Evolutionary conservation across 2,113 vertebrate species (phyloP), one percentile per base, ranked within the genome.

Genomic region (Embiotoca jacksoni): DNA sequence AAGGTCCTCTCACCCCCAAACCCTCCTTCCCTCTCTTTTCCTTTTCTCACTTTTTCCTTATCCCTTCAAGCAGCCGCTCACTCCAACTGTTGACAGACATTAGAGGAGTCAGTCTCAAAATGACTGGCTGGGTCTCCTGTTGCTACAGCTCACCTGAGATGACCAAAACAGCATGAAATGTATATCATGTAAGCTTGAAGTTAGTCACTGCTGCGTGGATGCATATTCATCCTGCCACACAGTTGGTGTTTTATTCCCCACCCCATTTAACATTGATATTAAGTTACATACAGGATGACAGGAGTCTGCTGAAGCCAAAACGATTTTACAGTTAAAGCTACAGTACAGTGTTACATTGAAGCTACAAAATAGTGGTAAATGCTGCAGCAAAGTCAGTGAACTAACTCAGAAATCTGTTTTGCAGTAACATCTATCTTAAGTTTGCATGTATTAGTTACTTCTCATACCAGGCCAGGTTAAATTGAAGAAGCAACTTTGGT

Each of bases 51-150:
- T 14, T 61, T 41, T 50, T 4, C 60, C 15, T 32, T 69, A 49
- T 37, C 52, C 59, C 23, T 11, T 35, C n/a, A 54, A 41, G 67
- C 14, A 60, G 68, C 60, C 68, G 37, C 46, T 68, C 33, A 50
- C 55, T 70, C 52, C 56, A 4, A 7, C 30, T 73, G 79, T 61
- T 82, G 75, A 80, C 82, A 67, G 63, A 66, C 46, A 15, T 36
- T 57, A 61, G 23, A 76, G 49, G 53, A 52, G 49, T 72, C 49
- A 31, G n/a, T 60, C 58, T 58, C 47, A 30, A 72, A 55, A 37
- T 44, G 9, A 46, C 13, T 4, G 8, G 30, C 23, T 11, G n/a
- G 49, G 23, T 23, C 23, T 64, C 52, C 36, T 6, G 36, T 11
- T 67, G 11, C 47, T 61, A 1, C 6, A 0, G 5, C 52, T 75